A percentile compares a stretch with the other conserved stretches of the same genome.
These are phyloP conservation scores for Acleris emargana DNA, from an alignment of 2,888 invertebrate genomes.

Conservation along the genomic window DNA sequence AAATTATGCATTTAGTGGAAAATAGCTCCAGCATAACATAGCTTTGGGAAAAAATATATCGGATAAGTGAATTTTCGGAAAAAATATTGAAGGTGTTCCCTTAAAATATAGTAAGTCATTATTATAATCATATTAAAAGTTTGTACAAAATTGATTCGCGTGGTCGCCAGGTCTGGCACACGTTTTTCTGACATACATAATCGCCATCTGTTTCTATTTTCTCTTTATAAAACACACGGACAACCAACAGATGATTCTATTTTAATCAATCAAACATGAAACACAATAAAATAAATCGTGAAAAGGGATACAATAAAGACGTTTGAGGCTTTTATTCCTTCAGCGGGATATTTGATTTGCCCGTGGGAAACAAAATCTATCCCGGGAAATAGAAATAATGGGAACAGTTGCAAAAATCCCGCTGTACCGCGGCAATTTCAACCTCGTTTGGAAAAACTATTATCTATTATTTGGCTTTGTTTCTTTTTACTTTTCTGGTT, in stretches of 20 bases:
- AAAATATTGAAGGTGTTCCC: too few species aligned
- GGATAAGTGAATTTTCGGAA: too few species aligned
- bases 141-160: too few species aligned
- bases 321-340: slow-evolving; percentile 44
- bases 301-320: slow-evolving; percentile 28
- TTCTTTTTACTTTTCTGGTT: not conserved
- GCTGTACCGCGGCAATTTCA: not conserved
- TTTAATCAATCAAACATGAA: slow-evolving; percentile 20
- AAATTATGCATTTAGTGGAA: too few species aligned
- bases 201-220: too few species aligned
- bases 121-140: too few species aligned
- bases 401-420: slow-evolving; percentile 57
- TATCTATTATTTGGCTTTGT: slow-evolving; percentile 18
- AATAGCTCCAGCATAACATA: too few species aligned
- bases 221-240: not conserved
- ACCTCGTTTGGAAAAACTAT: slow-evolving; percentile 17
- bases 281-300: slow-evolving; percentile 21
- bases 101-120: too few species aligned
- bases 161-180: too few species aligned
- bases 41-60: too few species aligned
- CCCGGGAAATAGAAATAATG: slow-evolving; percentile 53
- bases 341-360: slow-evolving; percentile 60
- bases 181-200: too few species aligned
- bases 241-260: slow-evolving; percentile 5
- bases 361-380: slow-evolving; percentile 53